Evolutionary conservation across 1,140 invertebrate species (phyloP).

Genomic region (Heliconius melpomene): DNA sequence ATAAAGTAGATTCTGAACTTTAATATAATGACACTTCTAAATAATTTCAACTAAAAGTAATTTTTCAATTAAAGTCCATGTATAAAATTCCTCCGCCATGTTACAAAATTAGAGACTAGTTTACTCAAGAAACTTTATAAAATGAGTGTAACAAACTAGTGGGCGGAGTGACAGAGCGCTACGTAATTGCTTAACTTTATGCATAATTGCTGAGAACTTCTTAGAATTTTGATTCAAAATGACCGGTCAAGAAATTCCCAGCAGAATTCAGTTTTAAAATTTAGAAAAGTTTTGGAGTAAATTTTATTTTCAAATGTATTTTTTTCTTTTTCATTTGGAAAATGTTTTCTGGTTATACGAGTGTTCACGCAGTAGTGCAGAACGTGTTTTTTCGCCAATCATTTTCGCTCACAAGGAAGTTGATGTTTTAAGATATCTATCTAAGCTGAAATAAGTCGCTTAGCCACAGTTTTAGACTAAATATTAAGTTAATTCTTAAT

Average conservation of each 20-base stretch:
- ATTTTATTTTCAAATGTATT: neutral
- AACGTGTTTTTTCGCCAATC: too few species aligned
- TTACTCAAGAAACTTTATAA: constrained; percentile 6
- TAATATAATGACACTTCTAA: too few species aligned
- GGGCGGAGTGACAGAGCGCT: constrained; percentile 20
- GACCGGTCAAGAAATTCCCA: neutral
- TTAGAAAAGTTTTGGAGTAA: constrained; percentile 1
- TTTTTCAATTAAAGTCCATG: neutral
- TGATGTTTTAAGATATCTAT: too few species aligned
- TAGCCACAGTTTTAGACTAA: too few species aligned
- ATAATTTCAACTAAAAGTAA: neutral
- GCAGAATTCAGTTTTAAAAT: neutral
- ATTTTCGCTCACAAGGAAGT: too few species aligned
- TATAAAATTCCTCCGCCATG: neutral
- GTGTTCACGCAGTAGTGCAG: too few species aligned
- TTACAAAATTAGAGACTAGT: constrained; percentile 4
- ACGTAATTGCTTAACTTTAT: constrained; percentile 28
- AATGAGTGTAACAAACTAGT: constrained; percentile 17
- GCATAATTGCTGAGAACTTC: constrained; percentile 23
- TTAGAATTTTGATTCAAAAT: constrained; percentile 12
- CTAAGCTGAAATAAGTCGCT: too few species aligned
- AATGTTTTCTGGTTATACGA: neutral
- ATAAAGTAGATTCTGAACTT: too few species aligned
- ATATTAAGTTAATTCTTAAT: too few species aligned
- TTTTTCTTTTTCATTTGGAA: neutral